Conservation (phyloP, 23 tunicate species). For the Ciona savignyi region DNA sequence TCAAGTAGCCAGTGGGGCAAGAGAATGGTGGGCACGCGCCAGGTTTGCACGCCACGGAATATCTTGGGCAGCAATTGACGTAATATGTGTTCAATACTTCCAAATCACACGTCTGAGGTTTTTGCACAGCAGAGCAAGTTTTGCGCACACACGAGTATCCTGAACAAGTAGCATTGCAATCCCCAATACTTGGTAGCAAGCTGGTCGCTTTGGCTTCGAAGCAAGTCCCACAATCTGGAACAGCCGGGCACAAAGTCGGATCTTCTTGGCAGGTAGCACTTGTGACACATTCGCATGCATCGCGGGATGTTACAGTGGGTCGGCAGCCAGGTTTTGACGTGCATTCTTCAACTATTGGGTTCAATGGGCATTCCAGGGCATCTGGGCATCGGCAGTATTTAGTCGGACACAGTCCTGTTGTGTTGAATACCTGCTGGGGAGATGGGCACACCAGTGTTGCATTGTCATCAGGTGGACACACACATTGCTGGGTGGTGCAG, state of each 20-base stretch:
- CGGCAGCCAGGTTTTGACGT: slow-evolving; percentile 32
- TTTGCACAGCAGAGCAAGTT: not conserved
- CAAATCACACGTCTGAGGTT: not conserved
- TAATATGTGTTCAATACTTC: not conserved
- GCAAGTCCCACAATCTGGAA: slow-evolving; percentile 22
- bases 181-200: slow-evolving; percentile 9
- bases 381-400: slow-evolving; percentile 42
- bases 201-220: slow-evolving; percentile 1
- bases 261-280: slow-evolving; percentile 25
- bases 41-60: not conserved
- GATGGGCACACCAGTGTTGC: slow-evolving; percentile 6
- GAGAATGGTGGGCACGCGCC: not conserved
- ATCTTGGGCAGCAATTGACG: slow-evolving; percentile 7
- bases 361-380: slow-evolving; percentile 21
- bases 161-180: slow-evolving; percentile 12
- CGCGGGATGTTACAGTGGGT: slow-evolving; percentile 14
- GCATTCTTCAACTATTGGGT: slow-evolving; percentile 24
- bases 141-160: slow-evolving; percentile 2
- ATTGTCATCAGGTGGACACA: slow-evolving; percentile 27
- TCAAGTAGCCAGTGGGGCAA: slow-evolving; percentile 2
- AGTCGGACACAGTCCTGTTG: slow-evolving; percentile 17
- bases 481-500: slow-evolving; percentile 16
- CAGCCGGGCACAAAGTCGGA: slow-evolving; percentile 18
- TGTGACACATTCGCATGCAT: slow-evolving; percentile 41
- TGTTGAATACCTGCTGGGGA: slow-evolving; percentile 3